Base-by-base conservation (phyloP, 2,888 invertebrate genomes). In the Nowickia ferox region DNA sequence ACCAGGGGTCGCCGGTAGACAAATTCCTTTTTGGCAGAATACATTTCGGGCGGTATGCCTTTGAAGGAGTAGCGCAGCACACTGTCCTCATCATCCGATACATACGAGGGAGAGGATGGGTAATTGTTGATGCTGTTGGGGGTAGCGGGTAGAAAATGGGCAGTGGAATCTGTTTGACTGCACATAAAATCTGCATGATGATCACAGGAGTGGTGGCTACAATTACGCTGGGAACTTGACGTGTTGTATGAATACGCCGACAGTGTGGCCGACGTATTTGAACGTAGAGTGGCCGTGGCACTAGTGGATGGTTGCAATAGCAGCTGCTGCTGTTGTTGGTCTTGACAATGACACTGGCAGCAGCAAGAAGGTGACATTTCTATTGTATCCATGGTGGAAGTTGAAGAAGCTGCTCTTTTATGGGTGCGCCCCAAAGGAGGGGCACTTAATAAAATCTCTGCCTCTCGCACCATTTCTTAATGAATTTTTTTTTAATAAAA, bases 21-120 rank as follows among this genome's bases (percentile, higher is more conserved):
- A 82, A 90, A 91, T 86, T 92, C 92, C 90, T 92, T 90, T 76
- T 89, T 89, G 66, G 89, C 87, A 30, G 92, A 90, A 87, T 91
- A 91, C 59, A 90, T 84, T 75, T 91, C 91, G 51, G 92, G 92
- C 88, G 92, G 90, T 85, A 84, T 87, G 42, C 91, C 91, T 89
- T 92, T 91, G 87, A 87, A 89, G 30, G 91, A 91, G 44, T 91
- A 89, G 5, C 89, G 88, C 87, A 88, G 83, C 2, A 86, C 88
- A 61, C 88, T 87, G 61, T 80, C 88, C 77, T 88, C 84, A 63
- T 68, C 84, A 44, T 87, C 87, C 44, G 75, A 81, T 3, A 57
- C 44, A 65, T 59, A 86, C 15, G 81, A 69, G 55, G 75, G 55
- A 42, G 65, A 75, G 75, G 69, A 17, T 55, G 69, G 53, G 38